Evolutionary conservation across 2,797 vertebrate genomes (phyloP), one percentile per base, ranked within the genome.

Genomic region (Crax fasciolata): DNA sequence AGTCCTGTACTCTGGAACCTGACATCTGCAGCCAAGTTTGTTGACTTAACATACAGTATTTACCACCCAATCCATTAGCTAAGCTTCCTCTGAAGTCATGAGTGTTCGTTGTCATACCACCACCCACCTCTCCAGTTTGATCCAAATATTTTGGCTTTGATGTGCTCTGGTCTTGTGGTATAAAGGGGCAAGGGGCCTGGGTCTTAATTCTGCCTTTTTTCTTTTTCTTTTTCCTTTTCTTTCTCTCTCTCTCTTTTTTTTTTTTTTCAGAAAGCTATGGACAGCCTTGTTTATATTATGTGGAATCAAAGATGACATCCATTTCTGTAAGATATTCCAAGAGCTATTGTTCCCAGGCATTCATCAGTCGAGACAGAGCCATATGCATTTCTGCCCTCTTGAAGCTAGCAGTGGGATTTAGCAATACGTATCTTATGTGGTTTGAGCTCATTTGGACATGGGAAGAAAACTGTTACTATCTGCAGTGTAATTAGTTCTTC

Each of bases 371-470:
- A 25, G 55, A 48, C 0, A 74, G 48, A 84, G 9, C 54, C 58
- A 70, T 32, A 21, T 2, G 11, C 11, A 25, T 41, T 88, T 78
- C 66, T 86, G 16, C 14, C 59, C 38, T 28, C 23, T n/a, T 61
- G 32, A 72, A 93, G 46, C 9, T 43, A 62, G 16, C 49, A 78
- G 46, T n/a, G 6, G 11, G 46, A 87, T 38, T 58, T 15, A 52
- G 18, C 23, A 73, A 54, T 0, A 0, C 0, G 0, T 7, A 32
- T 68, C 68, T 79, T 49, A 72, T 24, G 35, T 32, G 15, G 48
- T 49, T 75, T 80, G 35, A 88, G 17, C 3, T 88, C 57, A 15
- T 43, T 54, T 67, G 27, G 54, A 59, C 20, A 52, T 51, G 39
- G 35, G 55, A 72, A 63, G 61, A 46, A 44, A 84, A 65, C 28